Base-by-base conservation (phyloP, 2,113 vertebrate genomes). In the Oplegnathus fasciatus region DNA sequence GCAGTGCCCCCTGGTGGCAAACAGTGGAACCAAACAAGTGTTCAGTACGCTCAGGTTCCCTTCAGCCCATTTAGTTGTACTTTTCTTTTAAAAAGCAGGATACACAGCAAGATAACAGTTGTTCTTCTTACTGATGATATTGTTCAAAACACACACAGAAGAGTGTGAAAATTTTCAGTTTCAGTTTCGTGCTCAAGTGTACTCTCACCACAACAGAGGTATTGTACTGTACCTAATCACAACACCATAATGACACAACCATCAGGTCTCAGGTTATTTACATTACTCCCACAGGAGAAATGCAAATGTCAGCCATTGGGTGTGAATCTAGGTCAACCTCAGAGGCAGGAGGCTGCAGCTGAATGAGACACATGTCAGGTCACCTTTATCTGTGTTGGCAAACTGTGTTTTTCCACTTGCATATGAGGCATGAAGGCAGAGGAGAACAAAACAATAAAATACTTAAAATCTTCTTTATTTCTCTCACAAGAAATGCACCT, bases 391-490 rank as follows among this genome's bases (percentile, higher is more conserved):
- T 48, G 24, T 22, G 50, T 17, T 37, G 24, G 20, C 20, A 62
- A 62, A 75, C 15, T 0, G 5, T 20, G 5, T 54, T 34, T 40
- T 6, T 62, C 0, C 10, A 42, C 37, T 9, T 11, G 9, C 14
- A 46, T 4, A 14, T 32, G 67, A 48, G 37, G 26, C 9, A 24
- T 42, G 6, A 55, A 44, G 22, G 17, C 8, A 69, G 44, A 54
- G n/a, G 3, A 76, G 40, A 70, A 42, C 26, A 54, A 1, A 75
- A 40, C 34, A 32, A 28, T 28, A 57, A 32, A 20, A 89, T 94
- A 92, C 74, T 93, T 89, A 94, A 96, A 96, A 96, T 95, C 83
- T 94, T 95, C 81, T 95, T 95, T 96, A 96, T 95, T 96, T 91
- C 83, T 90, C 55, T 82, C 86, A 90, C 87, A 86, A 85, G 84